Percentiles rank a stretch among this genome's conserved stretches.
Evolutionary conservation across 2,888 invertebrate species (phyloP).

Genomic region (Julus scandinavius): DNA sequence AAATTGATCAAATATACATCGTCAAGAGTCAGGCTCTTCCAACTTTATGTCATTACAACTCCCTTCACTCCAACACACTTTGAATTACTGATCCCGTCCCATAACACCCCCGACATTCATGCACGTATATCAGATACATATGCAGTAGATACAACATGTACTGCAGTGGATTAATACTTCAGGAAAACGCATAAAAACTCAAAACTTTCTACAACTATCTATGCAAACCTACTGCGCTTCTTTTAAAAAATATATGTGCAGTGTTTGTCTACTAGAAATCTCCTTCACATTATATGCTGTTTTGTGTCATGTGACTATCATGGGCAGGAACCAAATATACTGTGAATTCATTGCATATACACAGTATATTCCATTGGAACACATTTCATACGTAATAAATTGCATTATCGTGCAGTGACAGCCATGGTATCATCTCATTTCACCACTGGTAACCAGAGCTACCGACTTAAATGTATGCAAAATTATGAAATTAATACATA

Average conservation of each 20-base stretch:
- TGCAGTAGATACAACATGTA: neutral
- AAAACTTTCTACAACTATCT: neutral
- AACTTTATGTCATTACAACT: conserved; percentile 35
- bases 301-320: neutral
- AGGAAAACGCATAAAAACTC: neutral
- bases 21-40: conserved; percentile 42
- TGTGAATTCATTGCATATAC: too few species aligned
- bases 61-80: conserved; percentile 42
- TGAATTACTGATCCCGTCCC: conserved; percentile 42
- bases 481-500: neutral
- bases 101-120: neutral
- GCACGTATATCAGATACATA: neutral
- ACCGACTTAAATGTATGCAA: neutral
- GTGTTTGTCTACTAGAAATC: neutral
- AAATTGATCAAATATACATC: conserved; percentile 39
- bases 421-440: too few species aligned
- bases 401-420: too few species aligned
- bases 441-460: neutral
- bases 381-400: too few species aligned
- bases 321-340: neutral
- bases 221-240: neutral
- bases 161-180: neutral
- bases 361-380: too few species aligned
- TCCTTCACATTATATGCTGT: neutral
- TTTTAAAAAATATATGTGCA: neutral